These are phyloP conservation scores for Bombus haemorrhoidalis DNA, from an alignment of 1,140 invertebrate species.

Conservation along the genomic window DNA sequence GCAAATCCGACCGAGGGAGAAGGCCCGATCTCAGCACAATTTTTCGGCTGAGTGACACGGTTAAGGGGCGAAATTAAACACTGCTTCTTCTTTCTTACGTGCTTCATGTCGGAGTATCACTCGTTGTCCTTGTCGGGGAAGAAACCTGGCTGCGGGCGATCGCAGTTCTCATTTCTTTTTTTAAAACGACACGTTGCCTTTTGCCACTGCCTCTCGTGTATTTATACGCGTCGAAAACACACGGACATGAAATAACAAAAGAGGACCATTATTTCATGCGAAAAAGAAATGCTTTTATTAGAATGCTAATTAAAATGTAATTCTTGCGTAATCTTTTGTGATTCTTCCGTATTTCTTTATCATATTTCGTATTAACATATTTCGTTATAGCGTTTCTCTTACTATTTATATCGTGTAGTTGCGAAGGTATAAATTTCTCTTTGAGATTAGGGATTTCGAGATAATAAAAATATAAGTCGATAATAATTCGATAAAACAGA, in stretches of 20 bases:
- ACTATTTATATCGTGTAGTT: background rate
- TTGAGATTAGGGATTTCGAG: background rate
- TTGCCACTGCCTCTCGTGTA: background rate
- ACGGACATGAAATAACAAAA: background rate
- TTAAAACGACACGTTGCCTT: conserved; percentile 30
- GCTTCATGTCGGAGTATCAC: conserved; percentile 22
- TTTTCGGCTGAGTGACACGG: conserved; percentile 30
- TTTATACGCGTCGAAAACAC: background rate
- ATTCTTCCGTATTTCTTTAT: background rate
- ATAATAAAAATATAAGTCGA: too few relatives aligned
- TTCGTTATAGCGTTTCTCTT: background rate
- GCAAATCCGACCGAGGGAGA: background rate
- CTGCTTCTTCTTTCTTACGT: conserved; percentile 14
- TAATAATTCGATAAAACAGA: too few relatives aligned
- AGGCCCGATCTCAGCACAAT: conserved; percentile 12
- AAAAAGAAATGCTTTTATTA: background rate
- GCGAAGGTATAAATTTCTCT: background rate
- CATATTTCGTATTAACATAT: too few relatives aligned
- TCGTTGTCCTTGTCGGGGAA: conserved; percentile 15
- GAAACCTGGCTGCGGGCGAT: conserved; percentile 18
- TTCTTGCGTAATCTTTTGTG: background rate
- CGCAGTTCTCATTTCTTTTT: conserved; percentile 39
- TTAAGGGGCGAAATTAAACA: conserved; percentile 36
- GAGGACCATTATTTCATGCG: background rate
- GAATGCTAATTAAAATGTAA: background rate